phyloP scores from a whole-genome alignment of 2,113 vertebrate species.

The Gnathonemus echidnorhynchus region DNA sequence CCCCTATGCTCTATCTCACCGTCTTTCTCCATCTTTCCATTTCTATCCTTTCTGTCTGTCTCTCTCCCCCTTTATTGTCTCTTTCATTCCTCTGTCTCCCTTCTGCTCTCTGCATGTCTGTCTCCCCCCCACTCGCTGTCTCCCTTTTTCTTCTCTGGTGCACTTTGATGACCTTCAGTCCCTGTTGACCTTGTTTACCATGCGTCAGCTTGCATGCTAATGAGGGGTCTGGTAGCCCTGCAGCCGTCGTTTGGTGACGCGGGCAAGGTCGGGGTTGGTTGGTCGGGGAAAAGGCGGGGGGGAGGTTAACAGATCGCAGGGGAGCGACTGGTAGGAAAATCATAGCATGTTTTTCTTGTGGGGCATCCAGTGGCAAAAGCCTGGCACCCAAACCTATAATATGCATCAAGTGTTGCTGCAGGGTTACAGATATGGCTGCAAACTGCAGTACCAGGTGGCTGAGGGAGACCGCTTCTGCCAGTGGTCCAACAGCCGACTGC shows the following conservation, averaged over 20 bases:
- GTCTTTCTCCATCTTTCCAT: slow-evolving; percentile 38
- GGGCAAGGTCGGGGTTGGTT: neutral
- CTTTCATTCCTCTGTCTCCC: slow-evolving; percentile 17
- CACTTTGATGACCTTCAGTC: slow-evolving; percentile 37
- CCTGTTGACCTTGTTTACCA: slow-evolving; percentile 49
- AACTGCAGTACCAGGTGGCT: neutral
- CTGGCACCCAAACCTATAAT: neutral
- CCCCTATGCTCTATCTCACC: slow-evolving; percentile 26
- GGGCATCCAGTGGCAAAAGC: neutral
- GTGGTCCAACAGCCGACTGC: neutral
- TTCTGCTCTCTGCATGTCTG: slow-evolving; percentile 24
- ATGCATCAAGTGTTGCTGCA: neutral
- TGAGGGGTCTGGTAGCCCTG: slow-evolving; percentile 35
- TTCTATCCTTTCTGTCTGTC: slow-evolving; percentile 35
- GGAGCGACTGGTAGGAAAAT: neutral
- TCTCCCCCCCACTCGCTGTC: slow-evolving; percentile 10
- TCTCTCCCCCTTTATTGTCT: slow-evolving; percentile 26
- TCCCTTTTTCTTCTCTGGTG: slow-evolving; percentile 7
- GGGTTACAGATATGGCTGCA: neutral
- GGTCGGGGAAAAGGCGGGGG: neutral
- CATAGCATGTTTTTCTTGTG: neutral
- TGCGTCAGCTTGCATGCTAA: slow-evolving; percentile 42
- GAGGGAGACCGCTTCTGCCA: neutral
- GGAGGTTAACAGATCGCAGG: neutral
- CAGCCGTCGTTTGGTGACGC: slow-evolving; percentile 21